Evolutionary conservation across 2,113 vertebrate genomes (phyloP).

Genomic region (Entomyzon cyanotis): DNA sequence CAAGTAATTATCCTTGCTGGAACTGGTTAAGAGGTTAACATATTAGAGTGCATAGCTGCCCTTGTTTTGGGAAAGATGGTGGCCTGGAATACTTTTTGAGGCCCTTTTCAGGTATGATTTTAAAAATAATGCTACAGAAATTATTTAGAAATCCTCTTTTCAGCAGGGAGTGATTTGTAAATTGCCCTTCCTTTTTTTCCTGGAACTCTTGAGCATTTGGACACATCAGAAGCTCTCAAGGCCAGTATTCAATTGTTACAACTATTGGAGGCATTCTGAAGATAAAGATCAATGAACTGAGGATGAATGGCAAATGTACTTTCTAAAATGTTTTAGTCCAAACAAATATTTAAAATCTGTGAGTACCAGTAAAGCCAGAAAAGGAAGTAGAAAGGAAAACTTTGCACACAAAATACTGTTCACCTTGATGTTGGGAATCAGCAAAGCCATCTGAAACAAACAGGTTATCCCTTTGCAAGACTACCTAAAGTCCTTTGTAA

Average conservation of each 20-base stretch:
- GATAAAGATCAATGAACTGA: not conserved
- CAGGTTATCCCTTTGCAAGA: not conserved
- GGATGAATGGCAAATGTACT: not conserved
- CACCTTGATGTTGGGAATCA: not conserved
- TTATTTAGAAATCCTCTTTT: not conserved
- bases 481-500: not conserved
- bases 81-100: not conserved
- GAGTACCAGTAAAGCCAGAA: not conserved
- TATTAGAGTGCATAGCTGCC: not conserved
- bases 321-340: not conserved
- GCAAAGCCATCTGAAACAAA: not conserved
- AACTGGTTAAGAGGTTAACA: not conserved
- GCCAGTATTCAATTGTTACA: not conserved
- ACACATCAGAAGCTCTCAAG: not conserved
- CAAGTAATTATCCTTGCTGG: not conserved
- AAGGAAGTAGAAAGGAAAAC: not conserved
- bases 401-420: not conserved
- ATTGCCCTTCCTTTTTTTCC: not conserved
- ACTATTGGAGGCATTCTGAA: not conserved
- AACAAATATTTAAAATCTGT: not conserved
- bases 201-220: not conserved
- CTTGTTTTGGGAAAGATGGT: not conserved
- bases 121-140: not conserved
- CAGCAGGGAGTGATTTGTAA: not conserved
- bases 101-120: not conserved